phyloP scores from a whole-genome alignment of 2,888 invertebrate species.

The Pasiphila rectangulata region DNA sequence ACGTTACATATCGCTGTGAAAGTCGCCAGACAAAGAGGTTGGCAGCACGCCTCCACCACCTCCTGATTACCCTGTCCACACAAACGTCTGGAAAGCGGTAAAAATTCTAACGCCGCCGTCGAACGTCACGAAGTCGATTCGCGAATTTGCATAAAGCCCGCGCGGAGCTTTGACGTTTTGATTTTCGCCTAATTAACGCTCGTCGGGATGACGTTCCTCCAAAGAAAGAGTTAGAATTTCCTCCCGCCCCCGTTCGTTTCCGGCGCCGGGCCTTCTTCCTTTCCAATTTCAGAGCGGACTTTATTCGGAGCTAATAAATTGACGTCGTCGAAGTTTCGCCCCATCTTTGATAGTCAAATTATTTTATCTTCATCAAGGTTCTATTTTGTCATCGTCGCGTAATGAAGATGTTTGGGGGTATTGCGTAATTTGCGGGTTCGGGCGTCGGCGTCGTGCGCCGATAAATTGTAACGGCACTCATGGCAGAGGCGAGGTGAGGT shows the following conservation, averaged over 20 bases:
- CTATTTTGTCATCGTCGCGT: slow-evolving; percentile 54
- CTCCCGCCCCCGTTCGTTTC: slow-evolving; percentile 57
- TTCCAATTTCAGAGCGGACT: slow-evolving; percentile 59
- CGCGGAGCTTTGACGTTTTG: slow-evolving; percentile 74
- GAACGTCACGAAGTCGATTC: slow-evolving; percentile 66
- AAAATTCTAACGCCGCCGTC: slow-evolving; percentile 65
- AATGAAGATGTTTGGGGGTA: slow-evolving; percentile 50
- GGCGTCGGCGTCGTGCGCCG: slow-evolving; percentile 21
- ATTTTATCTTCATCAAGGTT: slow-evolving; percentile 65
- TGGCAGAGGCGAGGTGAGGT: slow-evolving; percentile 25
- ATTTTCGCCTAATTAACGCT: slow-evolving; percentile 79
- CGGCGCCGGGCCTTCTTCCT: slow-evolving; percentile 53
- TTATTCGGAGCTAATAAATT: slow-evolving; percentile 66
- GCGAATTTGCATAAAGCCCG: slow-evolving; percentile 74
- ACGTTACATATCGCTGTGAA: slow-evolving; percentile 21
- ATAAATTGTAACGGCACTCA: slow-evolving; percentile 29
- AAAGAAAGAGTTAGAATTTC: slow-evolving; percentile 68
- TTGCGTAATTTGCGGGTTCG: slow-evolving; percentile 19
- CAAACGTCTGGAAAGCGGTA: slow-evolving; percentile 60
- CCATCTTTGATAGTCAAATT: slow-evolving; percentile 69
- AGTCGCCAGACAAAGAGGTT: slow-evolving; percentile 21
- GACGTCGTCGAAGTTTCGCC: slow-evolving; percentile 59
- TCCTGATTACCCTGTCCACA: slow-evolving; percentile 70
- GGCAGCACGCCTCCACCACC: slow-evolving; percentile 45
- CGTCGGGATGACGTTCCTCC: slow-evolving; percentile 49